Evolutionary conservation across 2,113 vertebrate genomes (phyloP), one percentile per base, ranked within the genome.

Genomic region (Phocoena phocoena): DNA sequence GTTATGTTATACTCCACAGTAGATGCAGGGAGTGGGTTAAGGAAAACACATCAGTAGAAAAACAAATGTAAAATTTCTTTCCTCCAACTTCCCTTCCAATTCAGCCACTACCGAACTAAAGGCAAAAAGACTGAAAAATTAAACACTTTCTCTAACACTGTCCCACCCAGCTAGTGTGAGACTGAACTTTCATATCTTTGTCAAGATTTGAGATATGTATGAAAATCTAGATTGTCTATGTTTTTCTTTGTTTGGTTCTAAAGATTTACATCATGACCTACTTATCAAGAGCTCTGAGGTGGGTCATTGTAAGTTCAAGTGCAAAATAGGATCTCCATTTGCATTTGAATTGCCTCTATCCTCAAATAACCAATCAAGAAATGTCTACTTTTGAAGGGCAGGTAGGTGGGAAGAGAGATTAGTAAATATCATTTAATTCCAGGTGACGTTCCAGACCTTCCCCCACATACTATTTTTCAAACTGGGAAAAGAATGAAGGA

Each of bases 231-330:
- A 41, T 76, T 2, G 9, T 81, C 50, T 83, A 25, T 33, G 58
- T 12, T 50, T 89, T 12, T 63, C 92, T 89, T 91, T 86, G 79
- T 93, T 88, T 86, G 63, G 63, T 77, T 90, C 73, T 38, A 84
- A 89, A 96, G 53, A 83, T 79, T 90, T 76, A 84, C 60, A 65
- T 94, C 55, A 67, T 76, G 74, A 83, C 20, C 84, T 82, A 65
- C 71, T 90, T 96, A 88, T 65, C 53, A 88, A 92, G 65, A 84
- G 65, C 58, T 58, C 65, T 71, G 76, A 97, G 87, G 80, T 62
- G 81, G 84, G 76, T 97, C 96, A 80, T 28, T 70, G 80, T 58
- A 90, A 94, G 95, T 93, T 97, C 95, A 95, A 96, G 87, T 70
- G 68, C 93, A 96, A 93, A 93, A 93, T 36, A 92, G 71, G 53